phyloP scores from a whole-genome alignment of 1,140 invertebrate species.

The Sarcophaga bullata region DNA sequence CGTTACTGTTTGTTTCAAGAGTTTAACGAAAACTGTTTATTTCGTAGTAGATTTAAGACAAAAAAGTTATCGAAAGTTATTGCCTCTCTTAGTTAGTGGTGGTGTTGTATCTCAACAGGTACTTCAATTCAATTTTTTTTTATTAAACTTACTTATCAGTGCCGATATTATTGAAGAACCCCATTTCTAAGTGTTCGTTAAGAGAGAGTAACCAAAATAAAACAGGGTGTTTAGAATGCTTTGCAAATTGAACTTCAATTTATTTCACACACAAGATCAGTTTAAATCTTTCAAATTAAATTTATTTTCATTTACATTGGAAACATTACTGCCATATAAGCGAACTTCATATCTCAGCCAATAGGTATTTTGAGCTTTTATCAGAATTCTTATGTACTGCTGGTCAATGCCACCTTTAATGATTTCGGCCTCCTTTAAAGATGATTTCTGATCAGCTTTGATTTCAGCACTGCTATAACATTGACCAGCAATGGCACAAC shows the following conservation, averaged over 20 bases:
- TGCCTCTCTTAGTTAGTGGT: too few relatives aligned
- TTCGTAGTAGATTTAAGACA: too few relatives aligned
- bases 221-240: too few relatives aligned
- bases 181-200: too few relatives aligned
- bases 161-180: too few relatives aligned
- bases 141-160: too few relatives aligned
- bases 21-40: constrained; percentile 30
- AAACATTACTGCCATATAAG: neutral
- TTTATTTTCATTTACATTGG: neutral
- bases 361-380: constrained; percentile 13
- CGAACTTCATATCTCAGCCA: constrained; percentile 29
- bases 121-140: too few relatives aligned
- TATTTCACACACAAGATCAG: too few relatives aligned
- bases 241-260: too few relatives aligned
- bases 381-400: neutral
- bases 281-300: too few relatives aligned
- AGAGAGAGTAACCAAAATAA: too few relatives aligned
- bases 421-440: neutral
- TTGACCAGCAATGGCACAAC: neutral
- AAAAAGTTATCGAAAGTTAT: neutral
- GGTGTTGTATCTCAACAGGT: too few relatives aligned
- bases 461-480: neutral
- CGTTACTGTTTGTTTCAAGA: constrained; percentile 22
- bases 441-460: constrained; percentile 12
- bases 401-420: constrained; percentile 2